These are phyloP conservation scores for Glaucomys volans DNA, from an alignment of 2,113 vertebrate species.

Conservation along the genomic window DNA sequence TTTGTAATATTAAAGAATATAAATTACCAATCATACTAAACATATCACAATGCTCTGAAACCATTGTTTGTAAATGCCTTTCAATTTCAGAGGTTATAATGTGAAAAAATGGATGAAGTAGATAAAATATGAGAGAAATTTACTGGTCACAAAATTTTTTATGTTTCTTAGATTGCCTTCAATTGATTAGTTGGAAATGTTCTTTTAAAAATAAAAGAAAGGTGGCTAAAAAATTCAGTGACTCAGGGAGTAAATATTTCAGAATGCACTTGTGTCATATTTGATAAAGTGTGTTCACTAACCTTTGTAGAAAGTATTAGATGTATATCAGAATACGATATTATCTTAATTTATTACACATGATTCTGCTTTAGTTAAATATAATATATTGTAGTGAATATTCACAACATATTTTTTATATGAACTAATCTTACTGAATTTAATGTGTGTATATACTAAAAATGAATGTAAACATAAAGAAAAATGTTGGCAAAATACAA, in stretches of 20 bases:
- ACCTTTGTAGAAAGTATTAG: not conserved
- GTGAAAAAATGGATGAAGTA: not conserved
- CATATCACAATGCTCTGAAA: not conserved
- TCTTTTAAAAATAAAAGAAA: constrained; percentile 34
- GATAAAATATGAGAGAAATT: not conserved
- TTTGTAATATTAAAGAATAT: not conserved
- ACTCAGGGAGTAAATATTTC: not conserved
- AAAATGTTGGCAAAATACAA: constrained; percentile 27
- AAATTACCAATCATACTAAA: not conserved
- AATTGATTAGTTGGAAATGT: not conserved
- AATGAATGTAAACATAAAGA: not conserved
- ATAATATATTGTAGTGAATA: not conserved
- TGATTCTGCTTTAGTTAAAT: not conserved
- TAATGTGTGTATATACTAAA: not conserved
- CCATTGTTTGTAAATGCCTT: not conserved
- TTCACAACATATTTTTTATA: not conserved
- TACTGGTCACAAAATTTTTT: not conserved
- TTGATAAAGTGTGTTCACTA: not conserved
- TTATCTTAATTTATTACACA: not conserved
- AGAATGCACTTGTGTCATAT: not conserved
- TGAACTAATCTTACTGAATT: not conserved
- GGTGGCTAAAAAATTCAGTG: not conserved
- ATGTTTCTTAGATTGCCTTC: not conserved
- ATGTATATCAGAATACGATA: not conserved
- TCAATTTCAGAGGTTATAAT: not conserved